Percentiles rank a stretch among this genome's conserved stretches.
Evolutionary conservation across 2,888 invertebrate genomes (phyloP).

Genomic region (Eutolmus rufibarbis): DNA sequence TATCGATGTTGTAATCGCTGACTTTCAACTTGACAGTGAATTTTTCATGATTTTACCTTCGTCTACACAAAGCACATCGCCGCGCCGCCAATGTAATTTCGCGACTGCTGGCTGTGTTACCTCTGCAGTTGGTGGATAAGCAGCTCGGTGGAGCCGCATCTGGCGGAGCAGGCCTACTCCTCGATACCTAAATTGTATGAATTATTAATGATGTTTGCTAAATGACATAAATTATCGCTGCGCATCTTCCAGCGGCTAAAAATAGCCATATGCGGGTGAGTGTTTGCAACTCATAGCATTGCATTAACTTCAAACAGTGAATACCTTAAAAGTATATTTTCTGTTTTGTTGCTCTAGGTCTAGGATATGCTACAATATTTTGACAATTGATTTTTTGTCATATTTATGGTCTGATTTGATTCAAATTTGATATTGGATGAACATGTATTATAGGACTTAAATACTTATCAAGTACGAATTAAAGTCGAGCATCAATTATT

Average conservation of each 20-base stretch:
- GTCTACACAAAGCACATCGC: background rate
- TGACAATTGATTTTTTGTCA: no score
- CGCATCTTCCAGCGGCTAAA: background rate
- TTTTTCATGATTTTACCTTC: conserved; percentile 37
- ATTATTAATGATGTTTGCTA: conserved; percentile 42
- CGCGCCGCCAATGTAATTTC: background rate
- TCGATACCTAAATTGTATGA: conserved; percentile 29
- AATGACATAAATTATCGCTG: conserved; percentile 41
- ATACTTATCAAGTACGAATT: no score
- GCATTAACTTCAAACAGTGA: background rate
- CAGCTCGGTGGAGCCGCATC: background rate
- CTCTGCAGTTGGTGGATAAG: background rate
- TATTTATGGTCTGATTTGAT: no score
- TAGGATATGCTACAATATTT: no score
- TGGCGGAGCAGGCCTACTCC: background rate
- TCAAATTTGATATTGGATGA: no score
- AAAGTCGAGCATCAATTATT: no score
- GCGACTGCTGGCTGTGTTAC: background rate
- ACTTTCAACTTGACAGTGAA: conserved; percentile 45
- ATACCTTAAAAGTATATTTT: background rate
- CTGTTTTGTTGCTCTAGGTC: no score
- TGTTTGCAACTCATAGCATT: background rate
- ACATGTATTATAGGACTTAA: no score
- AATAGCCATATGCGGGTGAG: background rate
- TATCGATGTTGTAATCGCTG: conserved; percentile 28